A percentile compares a stretch with the other conserved stretches of the same genome.
These are phyloP conservation scores for Brachypodius melanocephalos DNA, from an alignment of 2,113 vertebrate species.

Conservation along the genomic window DNA sequence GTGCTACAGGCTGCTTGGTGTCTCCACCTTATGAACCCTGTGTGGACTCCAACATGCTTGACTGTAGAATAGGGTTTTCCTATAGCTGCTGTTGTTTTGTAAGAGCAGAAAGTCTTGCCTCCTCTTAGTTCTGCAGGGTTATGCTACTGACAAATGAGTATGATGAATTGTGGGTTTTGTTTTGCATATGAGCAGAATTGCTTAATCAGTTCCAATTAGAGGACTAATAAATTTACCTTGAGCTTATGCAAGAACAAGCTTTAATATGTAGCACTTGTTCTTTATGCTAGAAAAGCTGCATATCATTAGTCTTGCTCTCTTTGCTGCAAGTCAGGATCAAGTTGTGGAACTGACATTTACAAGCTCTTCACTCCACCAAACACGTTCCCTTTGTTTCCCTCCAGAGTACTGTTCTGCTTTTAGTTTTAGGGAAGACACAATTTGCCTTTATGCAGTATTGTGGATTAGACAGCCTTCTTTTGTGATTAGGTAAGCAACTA, in stretches of 20 bases:
- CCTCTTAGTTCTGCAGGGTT: neutral
- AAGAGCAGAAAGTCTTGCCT: neutral
- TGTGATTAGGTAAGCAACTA: neutral
- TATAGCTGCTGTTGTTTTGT: neutral
- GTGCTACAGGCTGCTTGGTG: neutral
- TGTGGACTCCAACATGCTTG: neutral
- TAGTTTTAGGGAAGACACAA: neutral
- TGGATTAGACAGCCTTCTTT: neutral
- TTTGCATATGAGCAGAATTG: neutral
- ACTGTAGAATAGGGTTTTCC: neutral
- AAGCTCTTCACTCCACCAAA: neutral
- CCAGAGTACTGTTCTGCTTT: neutral
- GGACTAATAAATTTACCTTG: neutral
- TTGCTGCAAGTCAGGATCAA: neutral
- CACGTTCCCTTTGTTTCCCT: neutral
- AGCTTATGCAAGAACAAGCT: neutral
- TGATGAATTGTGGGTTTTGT: neutral
- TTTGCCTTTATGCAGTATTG: neutral
- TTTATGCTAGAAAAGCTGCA: neutral
- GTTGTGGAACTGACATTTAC: neutral
- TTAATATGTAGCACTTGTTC: neutral
- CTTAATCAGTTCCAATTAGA: neutral
- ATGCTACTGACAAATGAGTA: neutral
- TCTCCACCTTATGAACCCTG: neutral
- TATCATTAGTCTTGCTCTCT: neutral